phyloP scores from a whole-genome alignment of 1,140 invertebrate genomes.

The Conus ventricosus region DNA sequence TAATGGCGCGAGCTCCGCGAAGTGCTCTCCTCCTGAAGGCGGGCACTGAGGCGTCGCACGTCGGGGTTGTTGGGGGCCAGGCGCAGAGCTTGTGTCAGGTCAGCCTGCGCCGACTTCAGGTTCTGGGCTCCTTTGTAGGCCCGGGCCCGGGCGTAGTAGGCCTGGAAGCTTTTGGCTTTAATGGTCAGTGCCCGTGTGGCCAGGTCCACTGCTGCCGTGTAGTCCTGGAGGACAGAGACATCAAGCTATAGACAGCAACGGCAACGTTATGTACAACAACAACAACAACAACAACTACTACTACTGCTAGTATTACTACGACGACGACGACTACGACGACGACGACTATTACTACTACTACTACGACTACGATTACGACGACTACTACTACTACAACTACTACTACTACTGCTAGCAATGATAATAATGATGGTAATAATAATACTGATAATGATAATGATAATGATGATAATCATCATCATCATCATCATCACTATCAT shows the following conservation, averaged over 20 bases:
- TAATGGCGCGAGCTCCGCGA: conserved; percentile 62
- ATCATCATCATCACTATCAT: too few relatives aligned
- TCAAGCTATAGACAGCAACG: background rate
- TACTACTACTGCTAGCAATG: too few relatives aligned
- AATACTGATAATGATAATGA: too few relatives aligned
- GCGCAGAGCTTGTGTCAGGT: conserved; percentile 83
- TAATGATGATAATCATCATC: too few relatives aligned
- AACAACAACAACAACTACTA: too few relatives aligned
- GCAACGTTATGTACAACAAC: too few relatives aligned
- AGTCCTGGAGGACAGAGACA: conserved; percentile 67
- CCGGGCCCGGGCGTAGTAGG: conserved; percentile 91
- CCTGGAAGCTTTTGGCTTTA: conserved; percentile 91
- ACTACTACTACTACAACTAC: too few relatives aligned
- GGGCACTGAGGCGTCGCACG: conserved; percentile 80
- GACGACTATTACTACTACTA: too few relatives aligned
- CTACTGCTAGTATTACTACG: too few relatives aligned
- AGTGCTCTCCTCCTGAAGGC: conserved; percentile 80
- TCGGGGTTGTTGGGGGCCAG: conserved; percentile 82
- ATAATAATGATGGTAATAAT: too few relatives aligned
- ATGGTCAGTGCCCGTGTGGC: conserved; percentile 89
- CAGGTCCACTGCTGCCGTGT: conserved; percentile 84
- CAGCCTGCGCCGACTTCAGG: conserved; percentile 79
- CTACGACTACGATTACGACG: too few relatives aligned
- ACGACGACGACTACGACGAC: too few relatives aligned
- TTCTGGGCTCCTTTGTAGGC: conserved; percentile 84